Percentiles rank a stretch among this genome's conserved stretches.
Conservation (phyloP, 2,888 invertebrate species). For the Rhorus exstirpatorius region DNA sequence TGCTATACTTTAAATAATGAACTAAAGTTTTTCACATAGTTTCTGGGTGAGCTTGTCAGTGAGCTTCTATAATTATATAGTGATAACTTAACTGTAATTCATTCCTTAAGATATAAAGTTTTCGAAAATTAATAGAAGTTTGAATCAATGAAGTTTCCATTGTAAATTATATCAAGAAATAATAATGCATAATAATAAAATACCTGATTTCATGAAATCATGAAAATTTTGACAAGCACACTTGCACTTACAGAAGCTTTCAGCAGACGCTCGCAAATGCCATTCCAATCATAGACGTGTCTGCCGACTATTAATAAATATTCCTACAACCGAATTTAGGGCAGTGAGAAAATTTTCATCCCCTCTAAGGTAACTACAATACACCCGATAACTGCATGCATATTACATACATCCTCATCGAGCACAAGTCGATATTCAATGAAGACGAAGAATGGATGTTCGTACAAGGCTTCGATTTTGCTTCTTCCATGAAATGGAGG, state of each 20-base stretch:
- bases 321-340: constrained; percentile 8
- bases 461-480: constrained; percentile 23
- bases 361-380: constrained; percentile 13
- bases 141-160: too few species aligned
- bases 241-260: too few species aligned
- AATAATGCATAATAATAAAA: too few species aligned
- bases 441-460: constrained; percentile 45
- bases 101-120: too few species aligned
- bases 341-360: constrained; percentile 20
- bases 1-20: constrained; percentile 6
- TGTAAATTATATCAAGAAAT: too few species aligned
- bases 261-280: not conserved
- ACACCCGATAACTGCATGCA: constrained; percentile 3
- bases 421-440: constrained; percentile 53
- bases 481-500: constrained; percentile 43
- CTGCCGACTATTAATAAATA: not conserved
- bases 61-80: too few species aligned
- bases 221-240: too few species aligned
- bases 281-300: not conserved
- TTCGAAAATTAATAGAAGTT: too few species aligned
- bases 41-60: too few species aligned
- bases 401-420: constrained; percentile 1
- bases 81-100: too few species aligned
- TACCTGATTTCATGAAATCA: too few species aligned
- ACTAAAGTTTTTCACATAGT: not conserved